phyloP scores from a whole-genome alignment of 2,113 vertebrate species.

The Platysteira castanea region DNA sequence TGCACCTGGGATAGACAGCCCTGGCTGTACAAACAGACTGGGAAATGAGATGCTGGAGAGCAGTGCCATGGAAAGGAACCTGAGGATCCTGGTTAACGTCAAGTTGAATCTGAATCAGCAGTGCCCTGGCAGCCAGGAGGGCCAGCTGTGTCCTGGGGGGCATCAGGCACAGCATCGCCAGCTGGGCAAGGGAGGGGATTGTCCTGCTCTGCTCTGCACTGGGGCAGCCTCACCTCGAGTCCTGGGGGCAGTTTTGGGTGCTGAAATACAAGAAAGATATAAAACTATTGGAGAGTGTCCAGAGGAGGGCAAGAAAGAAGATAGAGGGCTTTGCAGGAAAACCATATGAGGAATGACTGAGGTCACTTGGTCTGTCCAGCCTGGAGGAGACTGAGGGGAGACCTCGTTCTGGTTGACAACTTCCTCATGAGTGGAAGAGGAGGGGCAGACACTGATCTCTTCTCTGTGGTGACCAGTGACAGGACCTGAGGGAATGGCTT shows the following conservation, averaged over 20 bases:
- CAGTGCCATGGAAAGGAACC: neutral
- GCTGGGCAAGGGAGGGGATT: neutral
- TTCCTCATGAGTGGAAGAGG: neutral
- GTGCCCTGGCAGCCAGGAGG: neutral
- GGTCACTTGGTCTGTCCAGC: neutral
- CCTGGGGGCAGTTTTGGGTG: neutral
- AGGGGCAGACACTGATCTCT: neutral
- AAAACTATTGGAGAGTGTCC: neutral
- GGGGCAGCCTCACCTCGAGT: rapidly evolving
- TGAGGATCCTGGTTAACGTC: rapidly evolving
- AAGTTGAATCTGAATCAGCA: neutral
- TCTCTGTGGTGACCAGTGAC: neutral
- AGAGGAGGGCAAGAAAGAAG: neutral
- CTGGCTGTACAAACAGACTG: neutral
- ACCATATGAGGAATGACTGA: rapidly evolving
- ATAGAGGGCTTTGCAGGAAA: neutral
- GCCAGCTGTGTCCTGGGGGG: rapidly evolving
- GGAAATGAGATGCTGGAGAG: neutral
- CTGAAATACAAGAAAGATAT: neutral
- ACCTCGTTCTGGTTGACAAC: neutral
- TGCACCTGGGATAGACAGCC: neutral
- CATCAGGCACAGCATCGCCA: rapidly evolving
- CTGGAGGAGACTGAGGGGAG: neutral
- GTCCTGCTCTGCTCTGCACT: rapidly evolving
- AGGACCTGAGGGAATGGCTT: neutral